Base-by-base conservation (phyloP, 2,113 vertebrate species). In the Nycticebus coucang region DNA sequence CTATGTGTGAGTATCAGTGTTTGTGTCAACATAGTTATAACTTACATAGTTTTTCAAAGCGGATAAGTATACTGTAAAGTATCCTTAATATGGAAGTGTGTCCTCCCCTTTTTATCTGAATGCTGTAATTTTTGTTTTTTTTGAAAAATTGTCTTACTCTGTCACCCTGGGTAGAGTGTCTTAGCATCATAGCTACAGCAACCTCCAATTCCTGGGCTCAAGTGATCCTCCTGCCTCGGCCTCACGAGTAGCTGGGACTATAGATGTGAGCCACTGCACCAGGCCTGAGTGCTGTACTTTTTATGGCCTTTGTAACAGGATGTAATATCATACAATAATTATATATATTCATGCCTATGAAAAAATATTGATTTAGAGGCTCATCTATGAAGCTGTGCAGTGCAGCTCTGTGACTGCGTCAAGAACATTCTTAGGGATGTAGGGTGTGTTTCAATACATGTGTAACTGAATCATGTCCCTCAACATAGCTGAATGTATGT, bases 381-480 rank as follows among this genome's bases (percentile, higher is more conserved):
- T 21, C 66, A 95, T 78, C 86, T 93, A 3, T 60, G 79, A 64
- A 82, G 93, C 93, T 95, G 91, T 79, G 22, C 28, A 62, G 28
- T 30, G 93, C 19, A 78, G 88, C 78, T 59, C 4, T 37, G 60
- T 93, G 78, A 79, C 62, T 21, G 59, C 7, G 1, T 87, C 1
- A 94, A 33, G 62, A 95, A 89, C 60, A 75, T 21, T 71, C 81
- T 37, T 11, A 77, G 72, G 41, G 35, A 59, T 8, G 35, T 64
- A 53, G 28, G 22, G 57, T 94, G 86, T 55, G 19, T 68, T 83
- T 68, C 59, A 90, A 96, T 50, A 12, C 4, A 74, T 92, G 96
- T 97, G 82, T 15, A 86, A 57, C 64, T 35, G 93, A 95, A 79
- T 28, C 90, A 4, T 64, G 4, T 60, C 91, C 35, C 91, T 94